Evolutionary conservation across 2,888 invertebrate species (phyloP), one percentile per base, ranked within the genome.

Genomic region (Lasioglossum zephyrum): DNA sequence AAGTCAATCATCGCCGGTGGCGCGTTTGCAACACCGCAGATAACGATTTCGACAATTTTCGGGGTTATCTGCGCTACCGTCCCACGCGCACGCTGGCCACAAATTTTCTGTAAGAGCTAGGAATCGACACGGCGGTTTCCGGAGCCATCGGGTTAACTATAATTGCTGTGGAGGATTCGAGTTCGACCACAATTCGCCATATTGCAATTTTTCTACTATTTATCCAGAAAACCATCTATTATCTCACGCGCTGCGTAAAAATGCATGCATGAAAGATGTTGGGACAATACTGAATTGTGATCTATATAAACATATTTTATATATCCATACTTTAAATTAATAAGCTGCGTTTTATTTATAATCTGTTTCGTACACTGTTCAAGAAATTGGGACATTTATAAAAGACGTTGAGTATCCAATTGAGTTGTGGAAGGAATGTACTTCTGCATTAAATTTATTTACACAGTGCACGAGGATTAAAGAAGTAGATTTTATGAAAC

Each of bases 31-130:
- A 77, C 82, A 75, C 69, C 57, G 63, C 70, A 77, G 85, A 88
- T 88, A 89, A 88, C 85, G 81, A 89, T 90, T 88, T 86, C 76
- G 57, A 73, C 77, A 70, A 79, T 87, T 87, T 85, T 85, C 77
- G 47, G 26, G 76, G 84, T 79, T 86, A 79, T 82, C 81, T 80
- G 63, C n/a, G 44, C 6, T 41, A 44, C 41, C 72, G 9, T 57
- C 31, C 66, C 16, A 18, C 69, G 39, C 16, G 9, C 53, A n/a
- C 22, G 13, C 4, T 18, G 13, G 36, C 72, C 79, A 74, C 76
- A 74, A 82, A 79, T 82, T 85, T 79, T 63, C 85, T 41, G 53
- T 77, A 78, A 78, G 81, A 60, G 75, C 47, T 49, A 78, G 57
- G 1, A 72, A 69, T 70, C 76, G 79, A 66, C 57, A 0, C 26